Evolutionary conservation across 53 echinoderm and acorn worm genomes (phyloP), one percentile per base, ranked within the genome.

Genomic region (Holothuria scabra): DNA sequence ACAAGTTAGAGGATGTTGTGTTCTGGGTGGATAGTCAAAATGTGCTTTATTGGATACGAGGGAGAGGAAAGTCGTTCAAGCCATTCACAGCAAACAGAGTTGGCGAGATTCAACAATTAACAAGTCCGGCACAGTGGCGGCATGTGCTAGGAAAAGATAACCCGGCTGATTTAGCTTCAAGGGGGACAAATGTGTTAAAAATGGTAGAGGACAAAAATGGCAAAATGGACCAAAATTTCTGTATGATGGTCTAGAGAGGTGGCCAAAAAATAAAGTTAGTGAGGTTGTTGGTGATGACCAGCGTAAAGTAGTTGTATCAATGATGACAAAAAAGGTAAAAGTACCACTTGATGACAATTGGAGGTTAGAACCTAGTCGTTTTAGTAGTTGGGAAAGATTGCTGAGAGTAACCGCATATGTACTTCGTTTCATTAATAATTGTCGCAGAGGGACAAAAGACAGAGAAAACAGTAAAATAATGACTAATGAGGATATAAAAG

Each of bases 61-160:
- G 69, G 25, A 26, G 69, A 31, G 31, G 69, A 26, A 69, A 37
- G 32, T 31, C 20, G n/a, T 69, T 69, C 16, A 69, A 69, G 38
- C 69, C 69, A 26, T 89, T 84, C 66, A 84, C 84, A 7, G 89
- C 84, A 4, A 90, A 90, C 34, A 58, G 90, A 13, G 23, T 90
- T 26, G 90, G 86, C 0, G 86, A 87, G 9, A 87, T 90, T 30
- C 80, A 57, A 32, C 70, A 87, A 49, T 41, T 80, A 9, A 84
- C 88, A 24, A 60, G 22, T 22, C 28, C 57, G 0, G 21, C 19
- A 35, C 67, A 83, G 20, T 88, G 89, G 89, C 55, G 80, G 18
- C 63, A 89, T 79, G 81, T 89, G 32, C 85, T 80, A n/a, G 76
- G 64, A 19, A 41, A 85, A 57, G 10, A 76, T 1, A 89, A 85